Conservation (phyloP, 2,113 vertebrate genomes). For the Corythaeola cristata region DNA sequence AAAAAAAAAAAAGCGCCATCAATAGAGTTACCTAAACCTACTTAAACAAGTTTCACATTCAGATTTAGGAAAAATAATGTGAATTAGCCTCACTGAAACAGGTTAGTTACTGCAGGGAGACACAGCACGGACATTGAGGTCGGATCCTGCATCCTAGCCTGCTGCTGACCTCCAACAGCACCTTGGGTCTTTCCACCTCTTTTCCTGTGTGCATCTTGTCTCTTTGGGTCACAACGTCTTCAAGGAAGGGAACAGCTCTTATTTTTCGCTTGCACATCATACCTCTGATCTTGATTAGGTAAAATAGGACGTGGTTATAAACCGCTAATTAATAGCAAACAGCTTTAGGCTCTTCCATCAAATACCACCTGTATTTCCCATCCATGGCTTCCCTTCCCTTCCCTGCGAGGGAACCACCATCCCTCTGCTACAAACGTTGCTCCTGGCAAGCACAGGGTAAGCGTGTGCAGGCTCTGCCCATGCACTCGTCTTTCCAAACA, state of each 20-base stretch:
- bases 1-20: not conserved
- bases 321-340: not conserved
- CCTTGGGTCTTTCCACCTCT: not conserved
- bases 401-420: too few species aligned
- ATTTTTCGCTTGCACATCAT: not conserved
- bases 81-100: not conserved
- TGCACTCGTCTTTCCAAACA: not conserved
- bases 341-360: not conserved
- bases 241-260: not conserved
- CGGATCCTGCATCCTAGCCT: not conserved
- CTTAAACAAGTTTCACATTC: not conserved
- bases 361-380: not conserved
- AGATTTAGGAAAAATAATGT: not conserved
- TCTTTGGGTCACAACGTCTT: not conserved
- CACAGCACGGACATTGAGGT: not conserved
- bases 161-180: not conserved
- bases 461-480: not conserved
- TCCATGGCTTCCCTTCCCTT: not conserved
- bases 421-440: not conserved
- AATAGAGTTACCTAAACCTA: not conserved
- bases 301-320: not conserved
- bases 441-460: not conserved
- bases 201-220: not conserved
- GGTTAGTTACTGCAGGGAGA: not conserved
- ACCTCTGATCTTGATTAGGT: not conserved